phyloP scores from a whole-genome alignment of 2,797 vertebrate genomes.

The Schizothorax lantsangensis region DNA sequence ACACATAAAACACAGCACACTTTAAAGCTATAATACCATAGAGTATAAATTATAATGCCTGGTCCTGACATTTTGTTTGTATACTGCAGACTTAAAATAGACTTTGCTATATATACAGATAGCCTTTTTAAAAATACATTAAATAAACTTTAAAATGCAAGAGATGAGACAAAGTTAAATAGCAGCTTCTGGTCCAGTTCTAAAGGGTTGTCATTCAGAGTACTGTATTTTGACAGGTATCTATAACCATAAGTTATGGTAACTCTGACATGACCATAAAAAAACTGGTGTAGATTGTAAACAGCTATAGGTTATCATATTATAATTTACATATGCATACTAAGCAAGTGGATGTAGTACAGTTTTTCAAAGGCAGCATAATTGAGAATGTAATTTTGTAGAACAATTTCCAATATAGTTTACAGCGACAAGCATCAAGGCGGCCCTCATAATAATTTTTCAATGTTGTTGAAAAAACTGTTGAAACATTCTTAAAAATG shows the following conservation, averaged over 20 bases:
- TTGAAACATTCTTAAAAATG: neutral
- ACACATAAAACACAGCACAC: neutral
- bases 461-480: neutral
- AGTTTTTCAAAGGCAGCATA: constrained; percentile 7
- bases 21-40: constrained; percentile 16
- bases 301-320: neutral
- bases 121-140: neutral
- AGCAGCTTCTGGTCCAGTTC: constrained; percentile 30
- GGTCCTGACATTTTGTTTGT: neutral
- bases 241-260: neutral
- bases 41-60: neutral
- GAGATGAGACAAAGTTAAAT: neutral
- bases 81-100: constrained; percentile 27
- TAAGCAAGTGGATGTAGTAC: neutral
- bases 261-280: constrained; percentile 5
- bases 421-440: neutral
- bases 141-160: neutral
- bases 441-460: neutral
- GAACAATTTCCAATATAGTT: neutral
- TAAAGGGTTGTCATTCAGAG: neutral
- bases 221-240: neutral
- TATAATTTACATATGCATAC: neutral
- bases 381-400: neutral
- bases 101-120: constrained; percentile 5
- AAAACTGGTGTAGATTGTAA: constrained; percentile 21